Conservation (phyloP, 1,140 invertebrate species). For the Diorhabda sublineata region DNA sequence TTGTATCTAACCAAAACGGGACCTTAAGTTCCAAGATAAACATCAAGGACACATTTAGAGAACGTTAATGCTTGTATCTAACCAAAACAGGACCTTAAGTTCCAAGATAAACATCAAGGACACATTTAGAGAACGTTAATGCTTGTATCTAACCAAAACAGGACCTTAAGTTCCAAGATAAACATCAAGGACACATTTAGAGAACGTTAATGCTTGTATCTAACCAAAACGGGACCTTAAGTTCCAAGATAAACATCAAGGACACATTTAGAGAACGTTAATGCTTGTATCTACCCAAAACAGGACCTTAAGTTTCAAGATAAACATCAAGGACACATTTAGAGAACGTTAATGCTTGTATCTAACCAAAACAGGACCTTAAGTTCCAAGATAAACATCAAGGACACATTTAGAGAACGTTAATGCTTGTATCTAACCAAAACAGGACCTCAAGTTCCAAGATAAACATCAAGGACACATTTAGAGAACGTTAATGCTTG, state of each 20-base stretch:
- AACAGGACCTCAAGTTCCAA: background rate
- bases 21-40: background rate
- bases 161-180: background rate
- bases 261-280: background rate
- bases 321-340: background rate
- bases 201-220: background rate
- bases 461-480: background rate
- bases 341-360: background rate
- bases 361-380: background rate
- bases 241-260: background rate
- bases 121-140: background rate
- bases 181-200: background rate
- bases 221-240: background rate
- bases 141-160: background rate
- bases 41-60: background rate
- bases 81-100: background rate
- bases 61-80: background rate
- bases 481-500: background rate
- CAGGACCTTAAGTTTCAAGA: background rate
- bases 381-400: background rate
- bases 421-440: background rate
- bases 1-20: background rate
- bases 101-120: background rate
- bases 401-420: background rate
- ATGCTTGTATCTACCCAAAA: background rate